Evolutionary conservation across 2,113 vertebrate species (phyloP).

Genomic region (Mungos mungo): DNA sequence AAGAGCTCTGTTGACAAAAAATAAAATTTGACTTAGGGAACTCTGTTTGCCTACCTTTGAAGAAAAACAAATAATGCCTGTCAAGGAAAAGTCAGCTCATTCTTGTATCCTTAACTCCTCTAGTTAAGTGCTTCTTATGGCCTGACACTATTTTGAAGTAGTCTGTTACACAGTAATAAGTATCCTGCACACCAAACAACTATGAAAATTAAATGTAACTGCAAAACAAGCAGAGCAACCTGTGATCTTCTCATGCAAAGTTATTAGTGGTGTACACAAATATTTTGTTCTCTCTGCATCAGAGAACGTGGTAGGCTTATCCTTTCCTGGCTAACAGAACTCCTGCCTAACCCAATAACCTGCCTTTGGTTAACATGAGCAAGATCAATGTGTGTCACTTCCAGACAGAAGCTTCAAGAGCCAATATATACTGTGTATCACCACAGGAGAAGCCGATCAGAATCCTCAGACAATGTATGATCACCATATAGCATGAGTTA

Average conservation of each 20-base stretch:
- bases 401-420: neutral
- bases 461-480: neutral
- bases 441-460: neutral
- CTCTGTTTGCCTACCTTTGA: conserved; percentile 31
- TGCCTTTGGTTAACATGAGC: neutral
- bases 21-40: conserved; percentile 41
- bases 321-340: neutral
- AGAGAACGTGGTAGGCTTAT: neutral
- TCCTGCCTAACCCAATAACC: neutral
- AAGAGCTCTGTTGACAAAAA: conserved; percentile 21
- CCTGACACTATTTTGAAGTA: neutral
- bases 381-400: neutral
- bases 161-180: neutral
- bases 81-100: conserved; percentile 24
- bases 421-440: neutral
- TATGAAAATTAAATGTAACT: neutral
- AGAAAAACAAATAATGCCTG: conserved; percentile 38
- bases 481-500: neutral
- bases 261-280: neutral
- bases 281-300: neutral
- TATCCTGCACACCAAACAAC: neutral
- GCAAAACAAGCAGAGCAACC: neutral
- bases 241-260: neutral
- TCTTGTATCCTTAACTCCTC: too few relatives aligned
- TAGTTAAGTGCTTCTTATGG: neutral